Base-by-base conservation (phyloP, 2,888 invertebrate species). In the Pyrochroa serraticornis region DNA sequence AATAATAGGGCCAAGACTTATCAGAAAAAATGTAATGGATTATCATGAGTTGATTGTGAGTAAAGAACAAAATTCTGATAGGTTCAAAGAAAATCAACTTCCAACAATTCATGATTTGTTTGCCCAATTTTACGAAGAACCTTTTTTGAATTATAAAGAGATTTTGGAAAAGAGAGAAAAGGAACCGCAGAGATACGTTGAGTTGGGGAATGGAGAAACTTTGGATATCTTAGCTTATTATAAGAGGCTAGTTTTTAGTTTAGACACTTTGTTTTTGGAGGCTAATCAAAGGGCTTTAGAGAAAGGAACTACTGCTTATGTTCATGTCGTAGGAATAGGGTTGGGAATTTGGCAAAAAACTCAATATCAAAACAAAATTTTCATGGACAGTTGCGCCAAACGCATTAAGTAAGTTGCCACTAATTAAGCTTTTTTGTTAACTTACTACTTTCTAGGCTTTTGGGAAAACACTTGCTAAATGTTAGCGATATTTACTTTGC, bases 281-380 rank as follows among this genome's bases (percentile, higher is more conserved):
- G 86, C 87, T 0, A 83, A 87, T 58, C 76, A 79, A 0, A 78
- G 88, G 32, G 88, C 85, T 0, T 74, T 75, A 6, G 78, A 77
- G 0, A 79, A 74, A 1, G 81, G 77, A 22, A 84, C 80, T 33
- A 77, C 79, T 5, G 88, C 87, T 0, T 89, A 82, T 64, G 65
- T 89, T 1, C 88, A 89, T 74, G 81, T 89, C 6, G 84, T 89
- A 32, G 89, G 89, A 6, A 83, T 86, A 38, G 87, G 87, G 43
- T 73, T 87, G n/a, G 90, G 89, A 0, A 87, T 88, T 0, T 89
- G 90, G 89, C 83, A 76, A 70, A 79, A 84, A 36, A 83, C 86
- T 0, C 69, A 76, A 0, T 87, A 87, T 61, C 90, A 90, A 69
- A 81, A 82, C 10, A 80, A 85, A 65, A 83, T 87, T 34, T 90